Percentiles rank a stretch among this genome's conserved stretches.
These are phyloP conservation scores for Homarus americanus DNA, from an alignment of 1,140 invertebrate species.

Conservation along the genomic window DNA sequence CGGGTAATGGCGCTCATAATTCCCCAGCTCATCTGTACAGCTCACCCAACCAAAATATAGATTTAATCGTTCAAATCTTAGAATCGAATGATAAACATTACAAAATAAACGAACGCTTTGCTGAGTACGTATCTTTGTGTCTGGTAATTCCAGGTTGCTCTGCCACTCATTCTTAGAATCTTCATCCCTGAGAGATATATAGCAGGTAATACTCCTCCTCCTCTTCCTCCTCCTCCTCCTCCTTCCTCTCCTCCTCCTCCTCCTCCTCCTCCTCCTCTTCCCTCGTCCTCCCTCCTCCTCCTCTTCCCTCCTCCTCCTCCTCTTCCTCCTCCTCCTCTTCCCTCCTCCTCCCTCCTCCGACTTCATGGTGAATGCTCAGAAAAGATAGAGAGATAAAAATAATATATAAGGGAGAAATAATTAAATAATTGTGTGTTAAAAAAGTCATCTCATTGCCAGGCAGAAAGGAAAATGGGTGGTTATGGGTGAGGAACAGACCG, in stretches of 20 bases:
- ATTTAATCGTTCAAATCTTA: not conserved
- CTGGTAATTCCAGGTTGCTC: not conserved
- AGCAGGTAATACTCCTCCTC: not conserved
- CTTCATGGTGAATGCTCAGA: not conserved
- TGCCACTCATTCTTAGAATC: not conserved
- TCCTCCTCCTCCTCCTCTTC: not conserved
- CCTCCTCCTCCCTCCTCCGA: not conserved
- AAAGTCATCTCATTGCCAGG: not conserved
- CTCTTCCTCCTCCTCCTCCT: not conserved
- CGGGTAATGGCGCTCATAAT: slow-evolving; percentile 37
- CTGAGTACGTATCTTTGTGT: not conserved
- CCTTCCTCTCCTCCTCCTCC: not conserved
- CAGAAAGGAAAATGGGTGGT: not conserved
- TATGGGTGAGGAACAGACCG: no score
- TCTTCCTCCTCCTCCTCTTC: not conserved
- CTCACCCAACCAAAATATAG: not conserved
- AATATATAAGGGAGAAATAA: not conserved
- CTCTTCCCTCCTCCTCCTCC: not conserved
- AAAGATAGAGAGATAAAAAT: not conserved
- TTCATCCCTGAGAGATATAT: not conserved
- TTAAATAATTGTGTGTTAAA: not conserved
- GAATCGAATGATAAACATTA: not conserved
- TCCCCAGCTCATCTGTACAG: not conserved
- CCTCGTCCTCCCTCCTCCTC: no score
- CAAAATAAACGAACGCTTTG: not conserved